These are phyloP conservation scores for Parapsyche elsis DNA, from an alignment of 1,140 invertebrate genomes.

Conservation along the genomic window DNA sequence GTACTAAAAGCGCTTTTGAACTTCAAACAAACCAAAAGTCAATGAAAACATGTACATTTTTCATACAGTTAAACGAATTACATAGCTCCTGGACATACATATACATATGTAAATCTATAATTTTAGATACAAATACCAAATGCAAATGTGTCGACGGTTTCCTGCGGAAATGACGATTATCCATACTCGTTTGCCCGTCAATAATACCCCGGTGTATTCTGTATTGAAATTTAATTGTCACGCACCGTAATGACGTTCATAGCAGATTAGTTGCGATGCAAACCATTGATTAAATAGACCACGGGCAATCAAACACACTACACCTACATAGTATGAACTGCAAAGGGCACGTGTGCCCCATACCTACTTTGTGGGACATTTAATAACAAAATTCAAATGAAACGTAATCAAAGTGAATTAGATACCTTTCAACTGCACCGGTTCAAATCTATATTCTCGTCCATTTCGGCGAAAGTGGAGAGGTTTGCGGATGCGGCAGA, in stretches of 20 bases:
- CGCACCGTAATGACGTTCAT: neutral
- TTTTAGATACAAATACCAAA: neutral
- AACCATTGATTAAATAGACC: neutral
- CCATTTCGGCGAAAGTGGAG: neutral
- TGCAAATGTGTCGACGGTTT: neutral
- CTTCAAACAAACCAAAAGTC: too few species aligned
- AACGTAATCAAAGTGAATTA: too few species aligned
- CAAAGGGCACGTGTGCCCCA: too few species aligned
- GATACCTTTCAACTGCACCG: neutral
- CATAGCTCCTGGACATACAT: neutral
- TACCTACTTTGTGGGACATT: too few species aligned
- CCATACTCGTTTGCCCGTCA: neutral
- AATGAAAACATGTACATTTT: too few species aligned
- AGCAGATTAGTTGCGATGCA: neutral
- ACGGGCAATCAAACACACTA: neutral
- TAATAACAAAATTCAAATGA: too few species aligned
- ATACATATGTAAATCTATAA: conserved; percentile 8
- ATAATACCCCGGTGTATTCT: neutral
- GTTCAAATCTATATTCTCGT: neutral
- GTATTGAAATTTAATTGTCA: conserved; percentile 28
- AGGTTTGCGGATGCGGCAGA: neutral
- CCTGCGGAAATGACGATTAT: conserved; percentile 18
- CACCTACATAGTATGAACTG: conserved; percentile 5
- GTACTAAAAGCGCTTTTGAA: too few species aligned
- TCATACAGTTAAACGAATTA: too few species aligned